These are phyloP conservation scores for Thryonomys swinderianus DNA, from an alignment of 2,113 vertebrate genomes.

Conservation along the genomic window DNA sequence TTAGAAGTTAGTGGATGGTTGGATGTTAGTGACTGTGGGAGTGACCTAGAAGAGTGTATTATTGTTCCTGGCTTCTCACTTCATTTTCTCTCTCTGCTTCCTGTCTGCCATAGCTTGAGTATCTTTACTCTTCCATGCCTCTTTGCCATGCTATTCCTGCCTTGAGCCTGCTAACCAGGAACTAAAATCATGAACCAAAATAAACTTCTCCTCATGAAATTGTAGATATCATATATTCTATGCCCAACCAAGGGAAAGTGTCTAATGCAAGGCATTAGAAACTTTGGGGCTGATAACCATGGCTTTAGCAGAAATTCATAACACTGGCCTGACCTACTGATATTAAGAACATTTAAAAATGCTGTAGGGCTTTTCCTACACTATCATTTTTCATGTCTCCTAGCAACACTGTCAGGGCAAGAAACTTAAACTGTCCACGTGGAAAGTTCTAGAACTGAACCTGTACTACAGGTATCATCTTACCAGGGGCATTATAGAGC, in stretches of 20 bases:
- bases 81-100: neutral
- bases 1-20: neutral
- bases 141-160: neutral
- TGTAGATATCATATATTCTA: neutral
- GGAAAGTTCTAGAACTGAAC: conserved; percentile 38
- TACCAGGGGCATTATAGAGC: neutral
- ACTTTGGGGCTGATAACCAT: neutral
- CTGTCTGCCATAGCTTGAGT: neutral
- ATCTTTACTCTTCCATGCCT: neutral
- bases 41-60: neutral
- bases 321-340: neutral
- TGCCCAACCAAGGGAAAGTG: neutral
- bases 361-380: neutral
- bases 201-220: neutral
- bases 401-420: neutral
- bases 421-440: neutral
- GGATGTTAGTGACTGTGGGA: neutral
- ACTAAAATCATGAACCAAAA: neutral
- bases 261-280: neutral
- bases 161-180: neutral
- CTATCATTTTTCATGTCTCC: neutral
- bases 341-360: neutral
- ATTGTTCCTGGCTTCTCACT: neutral
- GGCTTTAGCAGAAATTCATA: neutral
- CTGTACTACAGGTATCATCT: neutral